phyloP scores from a whole-genome alignment of 92 coral and sea anemone genomes.

The Palythoa grandis region DNA sequence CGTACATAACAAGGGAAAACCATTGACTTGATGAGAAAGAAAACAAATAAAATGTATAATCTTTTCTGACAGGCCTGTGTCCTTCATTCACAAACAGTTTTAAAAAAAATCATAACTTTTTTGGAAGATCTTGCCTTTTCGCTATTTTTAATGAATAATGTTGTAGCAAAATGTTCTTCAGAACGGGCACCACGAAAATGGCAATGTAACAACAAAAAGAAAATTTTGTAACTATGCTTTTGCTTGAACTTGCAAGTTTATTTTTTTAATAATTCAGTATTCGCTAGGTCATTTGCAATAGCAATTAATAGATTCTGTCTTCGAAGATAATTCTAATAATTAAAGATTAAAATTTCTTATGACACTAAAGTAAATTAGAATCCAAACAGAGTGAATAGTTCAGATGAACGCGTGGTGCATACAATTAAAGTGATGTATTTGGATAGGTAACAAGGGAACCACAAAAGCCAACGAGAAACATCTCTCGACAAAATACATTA shows the following conservation, averaged over 20 bases:
- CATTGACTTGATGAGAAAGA: background rate
- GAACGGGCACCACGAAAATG: background rate
- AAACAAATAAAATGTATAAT: background rate
- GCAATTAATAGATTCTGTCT: conserved; percentile 11
- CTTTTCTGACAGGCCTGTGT: background rate
- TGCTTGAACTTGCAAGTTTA: background rate
- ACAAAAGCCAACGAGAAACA: background rate
- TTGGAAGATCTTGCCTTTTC: background rate
- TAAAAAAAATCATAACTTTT: background rate
- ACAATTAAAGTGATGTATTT: background rate
- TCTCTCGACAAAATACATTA: background rate
- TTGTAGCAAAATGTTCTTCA: background rate
- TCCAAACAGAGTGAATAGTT: background rate
- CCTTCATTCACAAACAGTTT: background rate
- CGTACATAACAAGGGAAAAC: background rate
- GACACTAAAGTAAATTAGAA: conserved; percentile 6
- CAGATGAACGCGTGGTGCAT: background rate
- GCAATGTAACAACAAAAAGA: background rate
- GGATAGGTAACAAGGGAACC: background rate
- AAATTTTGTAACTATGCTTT: background rate
- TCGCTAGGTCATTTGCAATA: background rate
- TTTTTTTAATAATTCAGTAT: background rate
- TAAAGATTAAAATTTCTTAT: background rate
- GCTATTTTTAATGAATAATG: background rate
- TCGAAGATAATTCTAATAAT: conserved; percentile 24